Evolutionary conservation across 2,113 vertebrate species (phyloP).

Genomic region (Nesoenas mayeri): DNA sequence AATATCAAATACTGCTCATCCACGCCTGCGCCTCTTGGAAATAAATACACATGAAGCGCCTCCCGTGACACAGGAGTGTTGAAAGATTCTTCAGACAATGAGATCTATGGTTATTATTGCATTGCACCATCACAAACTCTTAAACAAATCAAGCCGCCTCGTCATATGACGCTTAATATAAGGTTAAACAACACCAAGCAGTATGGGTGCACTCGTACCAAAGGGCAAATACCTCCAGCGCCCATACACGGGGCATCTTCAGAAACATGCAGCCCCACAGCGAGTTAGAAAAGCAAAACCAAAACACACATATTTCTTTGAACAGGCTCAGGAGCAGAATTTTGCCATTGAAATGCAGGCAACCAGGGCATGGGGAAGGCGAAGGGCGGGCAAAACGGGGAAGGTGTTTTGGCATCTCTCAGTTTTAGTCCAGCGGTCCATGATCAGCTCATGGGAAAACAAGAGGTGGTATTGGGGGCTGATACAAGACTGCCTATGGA

Average conservation of each 20-base stretch:
- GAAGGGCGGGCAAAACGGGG: rapidly evolving
- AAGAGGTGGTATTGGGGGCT: background rate
- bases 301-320: background rate
- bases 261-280: background rate
- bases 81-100: background rate
- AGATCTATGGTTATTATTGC: background rate
- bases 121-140: background rate
- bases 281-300: background rate
- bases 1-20: background rate
- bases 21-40: background rate
- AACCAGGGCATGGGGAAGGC: background rate
- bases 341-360: background rate
- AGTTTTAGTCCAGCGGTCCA: background rate
- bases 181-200: background rate
- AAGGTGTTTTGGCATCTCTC: background rate
- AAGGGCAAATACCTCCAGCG: background rate
- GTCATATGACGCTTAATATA: background rate
- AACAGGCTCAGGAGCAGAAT: background rate
- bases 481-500: background rate
- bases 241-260: rapidly evolving
- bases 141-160: constrained; percentile 5
- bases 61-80: background rate
- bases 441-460: background rate
- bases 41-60: background rate
- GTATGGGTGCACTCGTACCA: background rate